phyloP scores from a whole-genome alignment of 1,140 invertebrate species.

The Drosophila cardini region DNA sequence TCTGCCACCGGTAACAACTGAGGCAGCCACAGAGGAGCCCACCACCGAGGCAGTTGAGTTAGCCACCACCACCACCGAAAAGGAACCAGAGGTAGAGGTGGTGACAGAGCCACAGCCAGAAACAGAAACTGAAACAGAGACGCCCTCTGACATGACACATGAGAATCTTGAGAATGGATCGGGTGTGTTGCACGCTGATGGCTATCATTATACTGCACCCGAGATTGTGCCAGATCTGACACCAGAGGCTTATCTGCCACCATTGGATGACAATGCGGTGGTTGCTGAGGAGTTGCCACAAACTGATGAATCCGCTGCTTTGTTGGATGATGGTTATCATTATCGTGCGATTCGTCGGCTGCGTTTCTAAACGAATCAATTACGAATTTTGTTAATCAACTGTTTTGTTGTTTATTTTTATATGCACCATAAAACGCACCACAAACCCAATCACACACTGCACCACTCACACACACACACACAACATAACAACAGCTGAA shows the following conservation, averaged over 20 bases:
- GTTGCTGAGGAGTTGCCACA: conserved; percentile 52
- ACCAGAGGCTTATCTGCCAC: conserved; percentile 64
- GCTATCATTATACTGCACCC: conserved; percentile 66
- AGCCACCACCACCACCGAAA: conserved; percentile 41
- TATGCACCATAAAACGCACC: conserved; percentile 1
- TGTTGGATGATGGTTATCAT: conserved; percentile 77
- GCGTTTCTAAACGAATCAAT: conserved; percentile 37
- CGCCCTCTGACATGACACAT: conserved; percentile 44
- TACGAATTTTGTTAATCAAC: conserved; percentile 63
- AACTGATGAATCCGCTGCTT: conserved; percentile 56
- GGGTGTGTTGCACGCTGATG: conserved; percentile 56
- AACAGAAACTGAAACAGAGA: conserved; percentile 44
- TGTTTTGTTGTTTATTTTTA: conserved; percentile 68
- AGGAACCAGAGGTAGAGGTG: neutral
- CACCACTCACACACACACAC: conserved; percentile 2
- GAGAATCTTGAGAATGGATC: conserved; percentile 50
- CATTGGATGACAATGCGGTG: conserved; percentile 60
- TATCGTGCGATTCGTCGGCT: conserved; percentile 67
- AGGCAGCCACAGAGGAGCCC: conserved; percentile 49
- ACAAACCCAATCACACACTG: neutral
- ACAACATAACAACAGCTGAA: conserved; percentile 10
- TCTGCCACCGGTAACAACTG: conserved; percentile 47
- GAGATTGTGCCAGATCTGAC: conserved; percentile 55
- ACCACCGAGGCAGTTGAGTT: conserved; percentile 12
- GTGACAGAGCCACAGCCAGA: conserved; percentile 35